Conservation (phyloP, 2,113 vertebrate genomes). For the Pygoscelis antarcticus region DNA sequence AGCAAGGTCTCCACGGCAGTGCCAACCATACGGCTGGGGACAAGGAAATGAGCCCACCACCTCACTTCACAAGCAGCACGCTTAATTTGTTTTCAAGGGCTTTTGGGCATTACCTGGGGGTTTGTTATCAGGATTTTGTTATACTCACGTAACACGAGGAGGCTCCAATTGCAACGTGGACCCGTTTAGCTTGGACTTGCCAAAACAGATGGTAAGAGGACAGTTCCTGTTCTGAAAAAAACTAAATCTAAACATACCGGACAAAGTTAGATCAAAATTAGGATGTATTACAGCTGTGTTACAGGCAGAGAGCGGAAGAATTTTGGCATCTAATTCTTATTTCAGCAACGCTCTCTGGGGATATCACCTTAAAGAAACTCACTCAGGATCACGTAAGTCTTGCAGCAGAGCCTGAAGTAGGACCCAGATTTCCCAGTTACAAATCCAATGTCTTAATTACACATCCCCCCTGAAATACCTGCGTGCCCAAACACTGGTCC, state of each 20-base stretch:
- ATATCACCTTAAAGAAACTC: not conserved
- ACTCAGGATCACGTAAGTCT: not conserved
- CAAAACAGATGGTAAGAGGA: not conserved
- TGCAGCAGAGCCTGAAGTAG: not conserved
- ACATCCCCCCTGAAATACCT: not conserved
- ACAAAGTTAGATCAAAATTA: not conserved
- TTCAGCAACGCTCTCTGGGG: not conserved
- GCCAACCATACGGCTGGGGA: not conserved
- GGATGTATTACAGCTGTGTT: not conserved
- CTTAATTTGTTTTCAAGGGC: not conserved
- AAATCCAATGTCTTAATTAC: not conserved
- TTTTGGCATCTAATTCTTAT: not conserved
- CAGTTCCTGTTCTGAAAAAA: not conserved
- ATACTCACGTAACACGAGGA: not conserved
- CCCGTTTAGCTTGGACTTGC: not conserved
- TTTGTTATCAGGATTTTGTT: not conserved
- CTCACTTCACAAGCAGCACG: not conserved
- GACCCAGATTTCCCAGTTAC: not conserved
- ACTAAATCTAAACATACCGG: not conserved
- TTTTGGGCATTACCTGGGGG: not conserved
- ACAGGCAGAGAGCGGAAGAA: not conserved
- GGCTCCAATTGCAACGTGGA: not conserved
- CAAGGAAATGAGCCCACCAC: not conserved
- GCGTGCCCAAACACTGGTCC: accelerated
- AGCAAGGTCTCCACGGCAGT: not conserved